A percentile compares a stretch with the other conserved stretches of the same genome.
These are phyloP conservation scores for Ctenoplectra terminalis DNA, from an alignment of 1,140 invertebrate genomes.

Conservation along the genomic window DNA sequence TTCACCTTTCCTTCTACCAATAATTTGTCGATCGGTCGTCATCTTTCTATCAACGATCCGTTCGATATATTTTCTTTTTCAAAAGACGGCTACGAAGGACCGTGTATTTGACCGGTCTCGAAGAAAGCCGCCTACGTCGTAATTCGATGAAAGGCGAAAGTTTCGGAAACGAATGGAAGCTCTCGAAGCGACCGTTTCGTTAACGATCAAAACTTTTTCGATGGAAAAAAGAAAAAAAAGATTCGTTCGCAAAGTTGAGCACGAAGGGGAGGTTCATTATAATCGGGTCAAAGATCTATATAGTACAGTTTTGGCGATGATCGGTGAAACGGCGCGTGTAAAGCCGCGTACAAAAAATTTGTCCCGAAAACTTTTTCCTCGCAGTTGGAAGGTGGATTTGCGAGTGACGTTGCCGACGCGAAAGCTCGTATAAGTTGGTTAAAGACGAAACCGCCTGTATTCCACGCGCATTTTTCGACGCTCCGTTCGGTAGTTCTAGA, in stretches of 20 bases:
- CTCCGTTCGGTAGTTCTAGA: too few relatives aligned
- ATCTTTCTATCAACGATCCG: too few relatives aligned
- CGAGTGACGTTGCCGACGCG: background rate
- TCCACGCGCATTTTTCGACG: background rate
- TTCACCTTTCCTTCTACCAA: too few relatives aligned
- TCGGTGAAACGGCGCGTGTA: background rate
- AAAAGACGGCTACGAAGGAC: too few relatives aligned
- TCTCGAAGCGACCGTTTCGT: background rate
- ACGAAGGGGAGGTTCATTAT: background rate
- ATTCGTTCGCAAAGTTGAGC: background rate
- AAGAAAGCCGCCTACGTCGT: background rate
- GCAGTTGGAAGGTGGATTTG: background rate
- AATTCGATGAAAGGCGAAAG: constrained; percentile 7
- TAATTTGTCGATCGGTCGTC: background rate
- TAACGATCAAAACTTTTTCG: constrained; percentile 5
- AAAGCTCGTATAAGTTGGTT: too few relatives aligned
- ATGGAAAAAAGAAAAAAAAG: too few relatives aligned
- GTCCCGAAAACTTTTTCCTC: background rate
- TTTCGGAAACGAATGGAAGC: background rate
- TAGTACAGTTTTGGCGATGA: background rate
- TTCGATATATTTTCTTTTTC: too few relatives aligned
- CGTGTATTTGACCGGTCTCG: too few relatives aligned
- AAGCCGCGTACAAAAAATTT: background rate
- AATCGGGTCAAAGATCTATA: background rate
- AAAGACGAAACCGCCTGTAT: background rate